A percentile compares a stretch with the other conserved stretches of the same genome.
phyloP scores from a whole-genome alignment of 2,113 vertebrate genomes.

The Hippoglossus stenolepis region DNA sequence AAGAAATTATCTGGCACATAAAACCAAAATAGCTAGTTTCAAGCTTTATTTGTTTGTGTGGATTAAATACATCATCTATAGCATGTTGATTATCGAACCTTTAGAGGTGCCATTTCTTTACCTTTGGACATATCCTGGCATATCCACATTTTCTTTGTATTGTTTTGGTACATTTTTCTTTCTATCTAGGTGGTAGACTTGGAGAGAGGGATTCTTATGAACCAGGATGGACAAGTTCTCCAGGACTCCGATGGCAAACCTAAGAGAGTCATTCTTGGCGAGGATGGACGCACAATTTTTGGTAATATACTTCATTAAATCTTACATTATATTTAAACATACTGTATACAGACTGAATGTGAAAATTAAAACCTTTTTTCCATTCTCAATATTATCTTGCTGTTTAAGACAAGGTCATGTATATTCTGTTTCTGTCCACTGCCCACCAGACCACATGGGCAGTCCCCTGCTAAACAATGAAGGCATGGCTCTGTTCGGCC shows the following conservation, averaged over 20 bases:
- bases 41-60: no score
- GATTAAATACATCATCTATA: no score
- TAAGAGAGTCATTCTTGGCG: constrained; percentile 92
- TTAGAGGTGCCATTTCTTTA: no score
- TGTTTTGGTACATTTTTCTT: neutral
- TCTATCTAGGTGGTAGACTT: constrained; percentile 90
- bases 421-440: constrained; percentile 4
- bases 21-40: no score
- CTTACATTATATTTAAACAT: constrained; percentile 17
- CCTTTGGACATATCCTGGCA: no score
- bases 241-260: constrained; percentile 95
- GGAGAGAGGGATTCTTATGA: constrained; percentile 91
- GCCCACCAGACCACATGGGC: constrained; percentile 88
- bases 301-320: constrained; percentile 81
- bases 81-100: no score
- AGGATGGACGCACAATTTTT: constrained; percentile 94
- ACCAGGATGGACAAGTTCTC: constrained; percentile 91
- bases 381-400: neutral
- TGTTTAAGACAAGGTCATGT: neutral
- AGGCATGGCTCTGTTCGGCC: constrained; percentile 93
- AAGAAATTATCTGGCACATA: no score
- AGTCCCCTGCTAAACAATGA: constrained; percentile 93
- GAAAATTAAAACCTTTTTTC: neutral
- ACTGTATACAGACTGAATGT: neutral
- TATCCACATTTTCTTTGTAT: neutral